These are phyloP conservation scores for Drosophila auraria DNA, from an alignment of 1,140 invertebrate species.

Conservation along the genomic window DNA sequence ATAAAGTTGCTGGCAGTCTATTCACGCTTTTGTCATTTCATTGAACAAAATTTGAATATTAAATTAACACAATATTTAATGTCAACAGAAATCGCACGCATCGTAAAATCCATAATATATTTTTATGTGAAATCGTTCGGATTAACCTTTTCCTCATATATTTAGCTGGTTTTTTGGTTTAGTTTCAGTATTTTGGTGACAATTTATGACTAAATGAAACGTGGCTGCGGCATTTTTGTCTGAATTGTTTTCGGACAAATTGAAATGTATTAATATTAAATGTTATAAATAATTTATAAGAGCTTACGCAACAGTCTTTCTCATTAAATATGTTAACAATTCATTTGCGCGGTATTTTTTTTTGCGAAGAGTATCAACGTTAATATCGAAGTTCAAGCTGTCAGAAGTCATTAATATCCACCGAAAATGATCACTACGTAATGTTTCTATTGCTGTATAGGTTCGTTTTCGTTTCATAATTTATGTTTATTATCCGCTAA, in stretches of 20 bases:
- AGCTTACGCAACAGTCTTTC: conserved; percentile 29
- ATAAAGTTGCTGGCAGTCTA: conserved; percentile 7
- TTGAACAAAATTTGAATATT: conserved; percentile 73
- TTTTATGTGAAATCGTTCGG: conserved; percentile 57
- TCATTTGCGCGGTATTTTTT: conserved; percentile 23
- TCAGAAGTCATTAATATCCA: conserved; percentile 67
- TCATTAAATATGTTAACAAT: conserved; percentile 17
- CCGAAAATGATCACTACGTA: conserved; percentile 32
- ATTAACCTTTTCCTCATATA: conserved; percentile 43
- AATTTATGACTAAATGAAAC: conserved; percentile 57
- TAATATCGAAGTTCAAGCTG: conserved; percentile 47
- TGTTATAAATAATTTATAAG: conserved; percentile 67
- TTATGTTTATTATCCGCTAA: conserved; percentile 68
- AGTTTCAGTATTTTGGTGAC: conserved; percentile 48
- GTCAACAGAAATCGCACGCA: conserved; percentile 61
- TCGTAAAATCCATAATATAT: conserved; percentile 72
- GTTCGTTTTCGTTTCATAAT: conserved; percentile 39
- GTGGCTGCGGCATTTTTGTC: conserved; percentile 56
- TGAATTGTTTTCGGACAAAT: conserved; percentile 69
- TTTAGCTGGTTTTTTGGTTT: conserved; percentile 36
- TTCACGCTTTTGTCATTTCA: conserved; percentile 63
- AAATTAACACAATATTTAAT: conserved; percentile 82
- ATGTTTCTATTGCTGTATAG: conserved; percentile 11
- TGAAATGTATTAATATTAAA: conserved; percentile 78
- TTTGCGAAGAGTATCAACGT: conserved; percentile 18